Conservation (phyloP, 2,113 vertebrate genomes). For the Acrocephalus arundinaceus region DNA sequence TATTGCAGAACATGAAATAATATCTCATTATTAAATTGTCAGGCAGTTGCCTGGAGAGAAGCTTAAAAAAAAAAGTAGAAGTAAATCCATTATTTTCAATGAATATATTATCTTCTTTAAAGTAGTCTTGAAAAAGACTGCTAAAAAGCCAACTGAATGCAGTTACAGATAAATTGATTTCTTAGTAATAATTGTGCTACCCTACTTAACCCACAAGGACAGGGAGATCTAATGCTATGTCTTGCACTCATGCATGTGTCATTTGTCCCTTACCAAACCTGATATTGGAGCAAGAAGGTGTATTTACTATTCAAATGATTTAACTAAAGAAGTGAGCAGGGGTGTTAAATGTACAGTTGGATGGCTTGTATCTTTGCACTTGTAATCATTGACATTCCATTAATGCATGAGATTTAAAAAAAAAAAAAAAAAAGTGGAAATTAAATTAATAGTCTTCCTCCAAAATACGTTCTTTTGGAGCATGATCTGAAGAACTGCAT, state of each 20-base stretch:
- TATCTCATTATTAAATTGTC: constrained; percentile 25
- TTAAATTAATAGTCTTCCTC: background rate
- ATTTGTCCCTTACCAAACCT: background rate
- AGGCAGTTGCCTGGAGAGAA: constrained; percentile 22
- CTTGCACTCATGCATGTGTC: background rate
- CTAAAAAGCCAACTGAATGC: background rate
- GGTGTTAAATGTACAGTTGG: background rate
- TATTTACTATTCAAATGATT: background rate
- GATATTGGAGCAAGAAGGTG: background rate
- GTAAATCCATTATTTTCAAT: constrained; percentile 5
- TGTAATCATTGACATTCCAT: background rate
- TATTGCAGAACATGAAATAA: constrained; percentile 17
- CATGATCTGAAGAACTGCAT: background rate
- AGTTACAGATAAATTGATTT: background rate
- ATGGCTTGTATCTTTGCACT: background rate
- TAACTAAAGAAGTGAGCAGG: background rate
- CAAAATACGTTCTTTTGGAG: background rate
- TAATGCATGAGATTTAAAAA: background rate
- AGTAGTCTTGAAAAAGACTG: background rate
- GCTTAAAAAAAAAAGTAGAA: constrained; percentile 19
- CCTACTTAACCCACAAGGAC: background rate
- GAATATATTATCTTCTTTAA: background rate
- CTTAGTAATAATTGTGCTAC: background rate
- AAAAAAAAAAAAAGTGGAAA: background rate
- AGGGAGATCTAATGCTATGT: background rate